Evolutionary conservation across 2,888 invertebrate genomes (phyloP).

Genomic region (Campoletis raptor): DNA sequence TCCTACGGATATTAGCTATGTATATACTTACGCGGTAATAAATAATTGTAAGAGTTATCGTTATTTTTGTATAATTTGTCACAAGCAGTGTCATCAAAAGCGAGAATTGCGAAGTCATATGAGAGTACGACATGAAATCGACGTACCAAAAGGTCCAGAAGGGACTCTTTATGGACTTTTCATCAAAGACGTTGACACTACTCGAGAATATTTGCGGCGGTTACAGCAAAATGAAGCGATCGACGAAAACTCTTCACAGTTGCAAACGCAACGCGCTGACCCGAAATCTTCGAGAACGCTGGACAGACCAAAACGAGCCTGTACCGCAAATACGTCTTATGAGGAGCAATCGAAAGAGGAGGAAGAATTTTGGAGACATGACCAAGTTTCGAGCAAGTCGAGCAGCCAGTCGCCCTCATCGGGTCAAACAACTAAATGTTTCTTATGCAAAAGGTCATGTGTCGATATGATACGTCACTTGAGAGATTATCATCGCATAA

Average conservation of each 20-base stretch:
- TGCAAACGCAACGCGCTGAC: neutral
- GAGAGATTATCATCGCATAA: constrained; percentile 80
- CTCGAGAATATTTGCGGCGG: neutral
- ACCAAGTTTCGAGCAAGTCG: neutral
- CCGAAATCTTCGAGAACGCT: constrained; percentile 19
- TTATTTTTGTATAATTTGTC: constrained; percentile 5
- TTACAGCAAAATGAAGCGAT: neutral
- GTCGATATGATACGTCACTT: constrained; percentile 78
- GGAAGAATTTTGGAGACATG: constrained; percentile 30
- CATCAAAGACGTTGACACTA: neutral
- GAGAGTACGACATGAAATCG: neutral
- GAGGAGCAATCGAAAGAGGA: constrained; percentile 48
- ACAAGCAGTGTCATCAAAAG: neutral
- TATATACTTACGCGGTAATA: constrained; percentile 10
- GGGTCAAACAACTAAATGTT: constrained; percentile 70
- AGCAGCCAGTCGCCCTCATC: neutral
- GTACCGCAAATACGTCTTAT: constrained; percentile 41
- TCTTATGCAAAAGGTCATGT: constrained; percentile 76
- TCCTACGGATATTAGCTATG: neutral
- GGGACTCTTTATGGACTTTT: neutral
- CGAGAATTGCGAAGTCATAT: neutral
- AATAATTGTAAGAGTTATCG: neutral
- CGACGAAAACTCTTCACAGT: neutral
- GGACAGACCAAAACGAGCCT: constrained; percentile 38
- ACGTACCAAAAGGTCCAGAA: neutral